Evolutionary conservation across 2,888 invertebrate species (phyloP), one percentile per base, ranked within the genome.

Genomic region (Mellilla xanthometata): DNA sequence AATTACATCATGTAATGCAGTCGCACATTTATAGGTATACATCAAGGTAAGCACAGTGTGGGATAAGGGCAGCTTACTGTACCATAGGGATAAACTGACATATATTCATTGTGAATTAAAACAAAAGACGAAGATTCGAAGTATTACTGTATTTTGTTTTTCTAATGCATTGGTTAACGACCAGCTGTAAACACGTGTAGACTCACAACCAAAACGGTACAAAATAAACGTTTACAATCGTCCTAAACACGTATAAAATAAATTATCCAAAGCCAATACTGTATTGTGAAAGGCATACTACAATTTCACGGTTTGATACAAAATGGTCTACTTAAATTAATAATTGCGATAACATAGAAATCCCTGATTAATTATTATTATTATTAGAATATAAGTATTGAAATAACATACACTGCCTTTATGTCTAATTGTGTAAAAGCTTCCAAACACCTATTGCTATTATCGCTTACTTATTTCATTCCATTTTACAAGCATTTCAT

Each of bases 391-490:
- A n/a, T 1, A 5, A 19, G 72, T 72, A 71, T 68, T 73, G 72
- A 74, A 74, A 65, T 81, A 78, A 81, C 66, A 72, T 81, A 86
- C 82, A 81, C 76, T 82, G 81, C 68, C 68, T 72, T 74, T 77
- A 75, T 70, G 65, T 65, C 72, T 81, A 83, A 68, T 76, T 58
- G 85, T 88, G 88, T 88, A 88, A 88, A 88, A 88, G 88, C 88
- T 65, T 88, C 88, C 78, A 88, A 88, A 88, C 87, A 75, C 80
- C 87, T 87, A 87, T 69, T 63, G 80, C 81, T 86, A 80, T 44
- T 65, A 70, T 66, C 19, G 43, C 68, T 76, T 84, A 81, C 26
- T 36, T 49, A 36, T 28, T 40, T 42, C 30, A 38, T 49, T 53
- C 36, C 45, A 41, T 34, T 32, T 22, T 15, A 36, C 32, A n/a